Base-by-base conservation (phyloP, 2,113 vertebrate species). In the Perognathus longimembris region DNA sequence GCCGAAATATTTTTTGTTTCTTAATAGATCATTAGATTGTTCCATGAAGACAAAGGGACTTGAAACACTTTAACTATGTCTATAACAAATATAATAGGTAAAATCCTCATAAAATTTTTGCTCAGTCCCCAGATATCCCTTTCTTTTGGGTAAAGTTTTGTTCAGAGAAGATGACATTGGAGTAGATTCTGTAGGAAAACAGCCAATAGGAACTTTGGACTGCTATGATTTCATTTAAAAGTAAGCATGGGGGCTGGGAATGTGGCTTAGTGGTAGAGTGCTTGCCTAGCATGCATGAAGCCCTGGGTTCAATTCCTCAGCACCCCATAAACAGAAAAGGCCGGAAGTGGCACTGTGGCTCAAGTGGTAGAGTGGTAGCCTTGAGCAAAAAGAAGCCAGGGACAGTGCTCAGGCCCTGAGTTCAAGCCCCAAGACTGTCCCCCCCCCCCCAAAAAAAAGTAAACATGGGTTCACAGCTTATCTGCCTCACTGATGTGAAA, bases 211-310 rank as follows among this genome's bases (percentile, higher is more conserved):
- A 90, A 75, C 45, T 82, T 57, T 22, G 71, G 54, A 92, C 83
- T 86, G 38, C 85, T 94, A 76, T 66, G 45, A 70, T 80, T 92
- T 90, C 80, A 81, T 88, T 93, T 84, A 76, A 89, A 90, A 85
- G 74, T 36, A 74, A 38, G 59, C 22, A 7, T n/a, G n/a, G n/a
- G n/a, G n/a, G n/a, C n/a, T n/a, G n/a, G n/a, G n/a, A n/a, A n/a
- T n/a, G n/a, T n/a, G n/a, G n/a, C n/a, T n/a, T n/a, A n/a, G n/a
- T n/a, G n/a, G n/a, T n/a, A n/a, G n/a, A n/a, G n/a, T n/a, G n/a
- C n/a, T n/a, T n/a, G n/a, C n/a, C n/a, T n/a, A n/a, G n/a, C n/a
- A n/a, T n/a, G n/a, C n/a, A n/a, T n/a, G n/a, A n/a, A n/a, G n/a
- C n/a, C n/a, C n/a, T n/a, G n/a, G n/a, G n/a, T n/a, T n/a, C n/a